Base-by-base conservation (phyloP, 2,888 invertebrate species). In the Dasysyrphus albostriatus region DNA sequence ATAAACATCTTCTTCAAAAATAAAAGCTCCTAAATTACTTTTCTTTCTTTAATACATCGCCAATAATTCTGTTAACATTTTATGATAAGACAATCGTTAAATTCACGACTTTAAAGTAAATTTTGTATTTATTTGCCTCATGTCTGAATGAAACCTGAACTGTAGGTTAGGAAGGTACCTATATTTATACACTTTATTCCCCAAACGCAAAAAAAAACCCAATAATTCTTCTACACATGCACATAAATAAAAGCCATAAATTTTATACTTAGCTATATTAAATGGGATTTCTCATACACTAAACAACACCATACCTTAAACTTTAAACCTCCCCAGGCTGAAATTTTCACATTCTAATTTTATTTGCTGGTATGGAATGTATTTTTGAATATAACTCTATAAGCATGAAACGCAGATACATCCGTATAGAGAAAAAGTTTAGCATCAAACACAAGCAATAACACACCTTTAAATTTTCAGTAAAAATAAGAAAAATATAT, bases 51-150 rank as follows among this genome's bases (percentile, higher is more conserved):
- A 47, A 47, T 16, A 47, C 19, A 4, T n/a, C 34, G 16, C 32
- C n/a, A 34, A 58, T 58, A 58, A 58, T 34, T 58, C 12, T 14
- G n/a, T 49, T 49, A 65, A 65, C 0, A 34, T 65, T 65, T 65
- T 65, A 65, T 32, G 65, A 65, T 32, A 47, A 65, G 16, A 16
- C 32, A 47, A 47, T 65, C 29, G 32, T 44, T 34, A 47, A 65
- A 44, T 44, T n/a, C 44, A n/a, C 44, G n/a, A 7, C 6, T 44
- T 44, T 44, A 44, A 44, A 44, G n/a, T 16, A 32, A 8, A 16
- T 44, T 61, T 63, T 24, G 24, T n/a, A 16, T 16, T 47, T 19
- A 0, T 37, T 10, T 34, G 19, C 14, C 19, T 24, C 24, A n/a
- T 51, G 10, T 24, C 12, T 51, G 7, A 37, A 16, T 37, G 16